These are phyloP conservation scores for Melinopterus prodromus DNA, from an alignment of 2,888 invertebrate genomes.

Conservation along the genomic window DNA sequence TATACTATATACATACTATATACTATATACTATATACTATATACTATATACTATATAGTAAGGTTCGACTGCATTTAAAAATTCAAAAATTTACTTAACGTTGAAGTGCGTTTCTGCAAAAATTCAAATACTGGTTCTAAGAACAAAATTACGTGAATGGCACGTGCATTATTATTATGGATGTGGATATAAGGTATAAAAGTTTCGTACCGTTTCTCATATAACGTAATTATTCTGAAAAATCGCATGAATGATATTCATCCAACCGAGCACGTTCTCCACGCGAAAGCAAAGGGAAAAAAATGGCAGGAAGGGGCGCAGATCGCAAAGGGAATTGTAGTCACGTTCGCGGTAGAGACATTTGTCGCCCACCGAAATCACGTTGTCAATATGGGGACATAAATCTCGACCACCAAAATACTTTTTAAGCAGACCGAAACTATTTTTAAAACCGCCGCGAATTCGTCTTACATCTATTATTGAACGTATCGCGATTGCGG, in stretches of 20 bases:
- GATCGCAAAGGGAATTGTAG: not conserved
- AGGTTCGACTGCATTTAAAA: no score
- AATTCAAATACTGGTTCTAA: no score
- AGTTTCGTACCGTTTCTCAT: not conserved
- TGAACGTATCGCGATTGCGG: not conserved
- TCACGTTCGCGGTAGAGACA: not conserved
- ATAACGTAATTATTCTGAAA: not conserved
- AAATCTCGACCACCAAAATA: slow-evolving; percentile 4
- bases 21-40: no score
- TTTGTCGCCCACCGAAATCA: not conserved
- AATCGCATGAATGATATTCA: not conserved
- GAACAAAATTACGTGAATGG: no score
- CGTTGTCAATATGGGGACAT: slow-evolving; percentile 4
- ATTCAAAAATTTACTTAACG: no score
- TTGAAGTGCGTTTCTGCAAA: no score
- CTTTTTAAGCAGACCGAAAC: not conserved
- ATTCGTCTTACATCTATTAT: not conserved
- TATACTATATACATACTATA: no score
- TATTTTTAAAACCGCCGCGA: not conserved
- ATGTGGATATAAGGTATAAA: not conserved
- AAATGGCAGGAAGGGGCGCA: not conserved
- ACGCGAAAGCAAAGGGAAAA: not conserved
- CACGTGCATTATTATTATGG: not conserved
- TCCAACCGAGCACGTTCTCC: not conserved
- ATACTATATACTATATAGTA: no score